These are phyloP conservation scores for Indri indri DNA, from an alignment of 2,113 vertebrate genomes.

Conservation along the genomic window DNA sequence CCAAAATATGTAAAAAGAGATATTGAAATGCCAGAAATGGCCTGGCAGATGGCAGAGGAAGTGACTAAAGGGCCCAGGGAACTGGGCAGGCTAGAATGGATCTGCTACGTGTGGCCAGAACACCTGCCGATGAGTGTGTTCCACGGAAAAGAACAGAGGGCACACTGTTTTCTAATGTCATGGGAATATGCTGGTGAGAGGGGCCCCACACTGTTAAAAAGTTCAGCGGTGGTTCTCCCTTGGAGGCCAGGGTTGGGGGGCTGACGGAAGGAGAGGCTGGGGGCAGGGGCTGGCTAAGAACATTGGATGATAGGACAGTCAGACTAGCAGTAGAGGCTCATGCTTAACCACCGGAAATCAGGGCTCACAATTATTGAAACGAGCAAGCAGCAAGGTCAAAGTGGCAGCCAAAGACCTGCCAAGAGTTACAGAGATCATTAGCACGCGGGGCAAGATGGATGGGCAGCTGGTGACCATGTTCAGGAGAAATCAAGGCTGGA, in stretches of 20 bases:
- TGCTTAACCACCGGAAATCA: not conserved
- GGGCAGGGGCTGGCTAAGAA: not conserved
- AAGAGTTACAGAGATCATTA: not conserved
- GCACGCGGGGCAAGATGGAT: not conserved
- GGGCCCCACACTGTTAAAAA: not conserved
- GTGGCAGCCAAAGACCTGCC: not conserved
- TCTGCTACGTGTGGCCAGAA: not conserved
- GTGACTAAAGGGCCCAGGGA: not conserved
- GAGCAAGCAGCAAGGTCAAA: not conserved
- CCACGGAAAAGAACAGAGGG: not conserved
- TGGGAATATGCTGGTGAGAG: not conserved
- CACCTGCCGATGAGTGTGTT: not conserved
- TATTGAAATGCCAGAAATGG: not conserved
- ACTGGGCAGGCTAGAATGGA: too few species aligned
- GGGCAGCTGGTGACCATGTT: not conserved
- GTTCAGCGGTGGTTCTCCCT: not conserved
- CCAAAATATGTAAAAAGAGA: not conserved
- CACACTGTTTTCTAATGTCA: too few species aligned
- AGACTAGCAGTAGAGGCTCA: too few species aligned
- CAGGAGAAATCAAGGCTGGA: not conserved
- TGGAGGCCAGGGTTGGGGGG: not conserved
- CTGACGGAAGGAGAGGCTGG: not conserved
- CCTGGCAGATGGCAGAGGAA: not conserved
- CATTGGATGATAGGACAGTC: rapidly evolving
- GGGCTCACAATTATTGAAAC: not conserved